phyloP scores from a whole-genome alignment of 2,113 vertebrate genomes.

The Hystrix cristata region DNA sequence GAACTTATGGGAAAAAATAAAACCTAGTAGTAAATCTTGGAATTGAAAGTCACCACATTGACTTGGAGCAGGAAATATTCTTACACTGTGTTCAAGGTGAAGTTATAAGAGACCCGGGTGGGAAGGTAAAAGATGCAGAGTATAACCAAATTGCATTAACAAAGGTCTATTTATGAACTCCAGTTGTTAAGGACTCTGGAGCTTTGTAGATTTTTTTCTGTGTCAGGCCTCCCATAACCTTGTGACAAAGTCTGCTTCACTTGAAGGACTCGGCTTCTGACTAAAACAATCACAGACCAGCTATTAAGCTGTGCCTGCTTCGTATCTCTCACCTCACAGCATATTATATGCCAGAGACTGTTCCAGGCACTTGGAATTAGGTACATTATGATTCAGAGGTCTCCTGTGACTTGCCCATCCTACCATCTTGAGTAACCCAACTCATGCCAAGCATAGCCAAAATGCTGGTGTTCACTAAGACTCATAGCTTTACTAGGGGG shows the following conservation, averaged over 20 bases:
- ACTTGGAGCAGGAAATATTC: not conserved
- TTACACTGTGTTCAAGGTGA: not conserved
- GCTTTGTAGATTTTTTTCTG: not conserved
- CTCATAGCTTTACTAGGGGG: not conserved
- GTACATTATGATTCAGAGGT: constrained; percentile 3
- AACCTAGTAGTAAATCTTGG: not conserved
- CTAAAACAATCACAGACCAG: not conserved
- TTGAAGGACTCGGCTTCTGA: not conserved
- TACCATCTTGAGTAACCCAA: not conserved
- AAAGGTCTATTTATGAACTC: not conserved
- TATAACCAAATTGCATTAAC: not conserved
- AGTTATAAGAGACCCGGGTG: not conserved
- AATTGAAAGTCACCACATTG: constrained; percentile 2
- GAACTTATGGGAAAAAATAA: not conserved
- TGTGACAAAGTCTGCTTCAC: not conserved
- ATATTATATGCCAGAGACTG: not conserved
- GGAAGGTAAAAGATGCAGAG: not conserved
- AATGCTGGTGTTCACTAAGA: not conserved
- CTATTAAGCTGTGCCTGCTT: not conserved
- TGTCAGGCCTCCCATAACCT: not conserved
- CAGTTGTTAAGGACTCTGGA: not conserved
- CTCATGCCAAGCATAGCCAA: not conserved
- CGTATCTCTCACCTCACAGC: not conserved
- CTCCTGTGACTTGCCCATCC: not conserved
- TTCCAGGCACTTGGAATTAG: not conserved